Evolutionary conservation across 2,113 vertebrate species (phyloP), one percentile per base, ranked within the genome.

Genomic region (Lynx canadensis): DNA sequence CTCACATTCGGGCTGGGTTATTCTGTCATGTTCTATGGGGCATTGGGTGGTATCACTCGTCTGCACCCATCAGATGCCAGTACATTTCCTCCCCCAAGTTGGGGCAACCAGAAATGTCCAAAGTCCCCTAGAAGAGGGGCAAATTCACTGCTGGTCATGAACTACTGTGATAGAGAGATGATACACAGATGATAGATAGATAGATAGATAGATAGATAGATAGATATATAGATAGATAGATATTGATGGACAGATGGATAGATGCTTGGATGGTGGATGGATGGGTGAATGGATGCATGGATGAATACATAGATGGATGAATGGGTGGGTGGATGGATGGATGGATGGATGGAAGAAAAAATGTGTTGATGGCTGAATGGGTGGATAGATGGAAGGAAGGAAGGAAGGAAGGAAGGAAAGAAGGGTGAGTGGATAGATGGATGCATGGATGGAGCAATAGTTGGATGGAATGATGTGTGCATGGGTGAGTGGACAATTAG

Each of bases 281-380:
- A 36, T 86, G 65, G 65, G n/a, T n/a, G 8, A 7, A n/a, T 50
- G 9, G 29, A n/a, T 5, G 52, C 6, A 36, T 18, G 7, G 21
- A 71, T n/a, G 23, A 1, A 31, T 55, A 4, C 14, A 16, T 55
- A 15, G 52, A 55, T 55, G 52, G 16, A 16, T 55, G 52, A 15
- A 50, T 50, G 50, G 13, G 27, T 38, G 7, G 14, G 18, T 71
- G 19, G 69, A 38, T 23, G 36, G 69, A 71, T 71, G 18, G 18
- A 69, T 60, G 21, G 19, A 71, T 14, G 65, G 25, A 31, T 57
- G 25, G 16, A 55, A 21, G 13, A 15, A 29, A 36, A 16, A 38
- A n/a, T 33, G 2, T 18, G 1, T 15, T 4, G 41, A 15, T 25
- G 1, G n/a, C 4, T 19, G 0, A 25, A 1, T 31, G 3, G 14